A percentile compares a stretch with the other conserved stretches of the same genome.
Evolutionary conservation across 2,797 vertebrate species (phyloP).

Genomic region (Anisognathus igniventris): DNA sequence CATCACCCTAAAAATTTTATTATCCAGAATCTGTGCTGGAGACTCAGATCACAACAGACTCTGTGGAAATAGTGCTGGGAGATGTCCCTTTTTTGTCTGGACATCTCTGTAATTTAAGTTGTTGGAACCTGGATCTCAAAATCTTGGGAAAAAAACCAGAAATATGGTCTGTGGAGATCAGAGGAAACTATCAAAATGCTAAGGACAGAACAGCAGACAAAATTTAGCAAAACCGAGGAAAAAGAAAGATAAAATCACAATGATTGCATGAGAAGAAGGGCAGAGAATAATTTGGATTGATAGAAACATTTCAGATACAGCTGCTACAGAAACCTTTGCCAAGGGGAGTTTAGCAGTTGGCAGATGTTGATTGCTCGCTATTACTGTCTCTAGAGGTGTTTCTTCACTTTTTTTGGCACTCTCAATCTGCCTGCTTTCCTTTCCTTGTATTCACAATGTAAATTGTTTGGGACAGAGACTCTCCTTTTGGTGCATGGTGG

Average conservation of each 20-base stretch:
- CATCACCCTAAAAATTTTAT: background rate
- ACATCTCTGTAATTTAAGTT: background rate
- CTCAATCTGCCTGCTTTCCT: background rate
- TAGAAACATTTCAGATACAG: background rate
- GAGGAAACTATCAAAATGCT: background rate
- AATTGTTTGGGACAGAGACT: background rate
- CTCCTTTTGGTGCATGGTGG: background rate
- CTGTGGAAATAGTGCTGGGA: fast-evolving
- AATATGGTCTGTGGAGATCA: background rate
- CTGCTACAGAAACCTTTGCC: background rate
- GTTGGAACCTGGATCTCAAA: background rate
- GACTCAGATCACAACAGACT: background rate
- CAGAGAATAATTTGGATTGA: background rate
- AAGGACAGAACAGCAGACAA: background rate
- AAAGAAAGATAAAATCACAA: background rate
- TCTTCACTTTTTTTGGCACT: background rate
- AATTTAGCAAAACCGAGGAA: background rate
- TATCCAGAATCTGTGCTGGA: background rate
- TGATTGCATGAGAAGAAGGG: fast-evolving
- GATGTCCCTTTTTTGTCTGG: background rate
- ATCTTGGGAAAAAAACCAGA: fast-evolving
- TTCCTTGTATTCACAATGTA: background rate
- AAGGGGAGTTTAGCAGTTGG: background rate
- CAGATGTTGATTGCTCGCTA: fast-evolving
- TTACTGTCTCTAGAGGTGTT: background rate